Base-by-base conservation (phyloP, 2,888 invertebrate species). In the Lagria hirta region DNA sequence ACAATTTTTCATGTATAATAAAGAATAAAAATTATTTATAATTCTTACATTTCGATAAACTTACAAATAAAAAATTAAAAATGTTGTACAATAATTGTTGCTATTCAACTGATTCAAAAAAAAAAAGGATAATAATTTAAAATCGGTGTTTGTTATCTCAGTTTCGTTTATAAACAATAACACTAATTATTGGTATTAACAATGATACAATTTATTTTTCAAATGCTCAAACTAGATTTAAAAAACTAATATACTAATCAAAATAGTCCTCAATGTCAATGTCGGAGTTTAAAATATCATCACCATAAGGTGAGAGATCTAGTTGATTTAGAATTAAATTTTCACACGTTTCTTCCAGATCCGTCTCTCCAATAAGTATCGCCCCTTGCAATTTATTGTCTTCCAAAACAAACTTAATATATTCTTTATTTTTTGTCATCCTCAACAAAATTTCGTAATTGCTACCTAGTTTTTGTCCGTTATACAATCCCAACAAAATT, bases 201-300 rank as follows among this genome's bases (percentile, higher is more conserved):
- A n/a, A n/a, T n/a, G n/a, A n/a, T n/a, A n/a, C n/a, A n/a, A n/a
- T n/a, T n/a, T n/a, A n/a, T n/a, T n/a, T n/a, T n/a, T n/a, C n/a
- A n/a, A n/a, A n/a, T n/a, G n/a, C n/a, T n/a, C n/a, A n/a, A n/a
- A n/a, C n/a, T n/a, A n/a, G n/a, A n/a, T n/a, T n/a, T n/a, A n/a
- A n/a, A n/a, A n/a, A n/a, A n/a, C n/a, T n/a, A n/a, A n/a, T n/a
- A n/a, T n/a, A n/a, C n/a, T n/a, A 98, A 79, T 99, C 99, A 81
- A 99, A 99, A 75, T 94, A 99, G 75, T 99, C 99, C 72, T 98
- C 98, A 62, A 99, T 91, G 69, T 99, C 98, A 64, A 99, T 88
- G 67, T 90, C 81, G 11, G 97, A 96, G 77, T 99, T 87, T 4
- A 99, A 77, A 57, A 99, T 83, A 70, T 96, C 88, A 69, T 95